Evolutionary conservation across 2,113 vertebrate species (phyloP), one percentile per base, ranked within the genome.

Genomic region (Salminus brasiliensis): DNA sequence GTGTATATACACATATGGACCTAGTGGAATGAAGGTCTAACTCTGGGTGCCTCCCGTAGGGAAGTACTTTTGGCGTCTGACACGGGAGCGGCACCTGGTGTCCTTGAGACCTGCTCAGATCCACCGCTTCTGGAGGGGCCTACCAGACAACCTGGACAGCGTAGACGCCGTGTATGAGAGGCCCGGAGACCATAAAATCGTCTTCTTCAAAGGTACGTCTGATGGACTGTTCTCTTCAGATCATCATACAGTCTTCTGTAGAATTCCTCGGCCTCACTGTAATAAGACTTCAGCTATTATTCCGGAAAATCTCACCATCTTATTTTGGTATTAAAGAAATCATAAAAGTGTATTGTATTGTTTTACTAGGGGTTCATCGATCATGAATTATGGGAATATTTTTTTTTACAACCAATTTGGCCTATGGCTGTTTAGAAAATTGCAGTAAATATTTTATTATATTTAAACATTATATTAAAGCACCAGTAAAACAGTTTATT

Each of bases 51-150:
- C 69, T 8, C 81, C 68, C 34, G 29, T 80, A 99, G 98, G 98
- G 69, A 96, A 94, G 83, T 98, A 98, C 85, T 99, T 99, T 90
- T 99, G 98, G 98, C 88, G 97, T 60, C 92, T 98, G 84, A 98
- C 95, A 2, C 91, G 97, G 73, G 96, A 98, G 87, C 94, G 94
- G 87, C 96, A 98, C 87, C 92, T 99, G 92, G 97, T 98, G 84
- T 98, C 97, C 0, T 92, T 97, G 72, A 94, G 93, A 85, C 98
- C 97, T 0, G 96, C 97, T 23, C 94, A 97, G 92, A 94, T 98
- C 87, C 95, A 97, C 39, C 96, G 96, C 4, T 99, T 99, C 93
- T 99, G 98, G 98, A 91, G 95, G 60, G 98, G 98, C 8, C 91
- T 99, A 30, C 97, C 98, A 0, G 85, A 90, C 66, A 97, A 95